These are phyloP conservation scores for Eidolon dupreanum DNA, from an alignment of 2,797 vertebrate genomes.

Conservation along the genomic window DNA sequence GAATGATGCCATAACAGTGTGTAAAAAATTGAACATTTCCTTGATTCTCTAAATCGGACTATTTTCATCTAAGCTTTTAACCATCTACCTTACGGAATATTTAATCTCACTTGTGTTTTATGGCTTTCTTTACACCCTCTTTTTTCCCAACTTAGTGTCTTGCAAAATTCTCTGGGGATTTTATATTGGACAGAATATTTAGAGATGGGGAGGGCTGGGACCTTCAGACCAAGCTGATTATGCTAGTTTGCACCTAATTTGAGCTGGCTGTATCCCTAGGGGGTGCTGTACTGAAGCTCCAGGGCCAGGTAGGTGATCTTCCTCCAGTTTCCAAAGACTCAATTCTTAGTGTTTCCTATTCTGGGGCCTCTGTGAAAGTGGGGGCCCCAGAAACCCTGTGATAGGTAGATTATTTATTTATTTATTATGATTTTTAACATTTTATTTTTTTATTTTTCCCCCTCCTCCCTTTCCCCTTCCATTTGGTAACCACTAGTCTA, in stretches of 20 bases:
- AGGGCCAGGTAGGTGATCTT: background rate
- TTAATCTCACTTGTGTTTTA: slow-evolving; percentile 35
- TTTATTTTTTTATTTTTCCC: no score
- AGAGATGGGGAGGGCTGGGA: background rate
- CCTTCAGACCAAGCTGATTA: background rate
- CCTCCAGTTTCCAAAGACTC: background rate
- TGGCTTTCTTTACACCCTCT: slow-evolving; percentile 24
- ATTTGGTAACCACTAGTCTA: no score
- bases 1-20: background rate
- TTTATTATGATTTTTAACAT: no score
- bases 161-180: background rate
- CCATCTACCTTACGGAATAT: background rate
- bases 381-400: background rate
- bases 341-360: background rate
- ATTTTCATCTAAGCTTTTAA: background rate
- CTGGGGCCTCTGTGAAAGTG: background rate
- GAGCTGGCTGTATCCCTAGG: background rate
- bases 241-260: background rate
- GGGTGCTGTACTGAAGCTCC: background rate
- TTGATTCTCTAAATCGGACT: background rate
- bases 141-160: background rate
- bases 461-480: no score
- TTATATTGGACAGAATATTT: background rate
- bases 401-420: background rate
- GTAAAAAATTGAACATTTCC: background rate